Evolutionary conservation across 1,140 invertebrate species (phyloP).

Genomic region (Aplysia californica): DNA sequence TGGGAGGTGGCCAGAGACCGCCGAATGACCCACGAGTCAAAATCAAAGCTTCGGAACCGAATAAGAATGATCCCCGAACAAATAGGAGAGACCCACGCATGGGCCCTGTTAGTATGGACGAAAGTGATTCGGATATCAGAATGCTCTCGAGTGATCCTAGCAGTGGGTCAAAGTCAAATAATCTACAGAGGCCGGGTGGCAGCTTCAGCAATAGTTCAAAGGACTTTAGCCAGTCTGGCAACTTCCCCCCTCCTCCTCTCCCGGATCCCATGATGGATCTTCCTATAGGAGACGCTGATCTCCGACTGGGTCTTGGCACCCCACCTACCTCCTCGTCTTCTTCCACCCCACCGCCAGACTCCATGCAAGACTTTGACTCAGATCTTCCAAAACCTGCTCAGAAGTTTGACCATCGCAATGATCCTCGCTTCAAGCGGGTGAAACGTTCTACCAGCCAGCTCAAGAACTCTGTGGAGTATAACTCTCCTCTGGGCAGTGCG

Average conservation of each 20-base stretch:
- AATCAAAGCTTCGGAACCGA: not conserved
- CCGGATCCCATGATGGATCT: too few relatives aligned
- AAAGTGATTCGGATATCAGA: too few relatives aligned
- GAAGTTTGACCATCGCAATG: constrained; percentile 61
- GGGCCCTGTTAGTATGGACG: too few relatives aligned
- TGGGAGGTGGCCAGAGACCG: not conserved
- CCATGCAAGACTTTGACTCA: not conserved
- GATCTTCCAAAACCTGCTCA: constrained; percentile 32
- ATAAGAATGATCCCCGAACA: not conserved
- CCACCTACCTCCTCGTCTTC: too few relatives aligned
- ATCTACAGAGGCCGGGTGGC: too few relatives aligned
- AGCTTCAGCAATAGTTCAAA: too few relatives aligned
- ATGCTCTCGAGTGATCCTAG: too few relatives aligned
- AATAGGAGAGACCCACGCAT: not conserved
- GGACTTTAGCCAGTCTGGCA: too few relatives aligned
- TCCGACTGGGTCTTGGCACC: too few relatives aligned
- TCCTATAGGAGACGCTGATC: too few relatives aligned
- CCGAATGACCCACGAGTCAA: constrained; percentile 13
- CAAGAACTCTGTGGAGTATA: constrained; percentile 60
- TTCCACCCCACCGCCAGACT: not conserved
- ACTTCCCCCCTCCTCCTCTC: too few relatives aligned
- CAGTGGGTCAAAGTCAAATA: too few relatives aligned
- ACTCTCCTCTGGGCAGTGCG: constrained; percentile 56
- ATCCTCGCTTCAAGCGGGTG: constrained; percentile 59
- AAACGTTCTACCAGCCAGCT: constrained; percentile 48